Base-by-base conservation (phyloP, 2,113 vertebrate species). In the Pterocles burchelli region DNA sequence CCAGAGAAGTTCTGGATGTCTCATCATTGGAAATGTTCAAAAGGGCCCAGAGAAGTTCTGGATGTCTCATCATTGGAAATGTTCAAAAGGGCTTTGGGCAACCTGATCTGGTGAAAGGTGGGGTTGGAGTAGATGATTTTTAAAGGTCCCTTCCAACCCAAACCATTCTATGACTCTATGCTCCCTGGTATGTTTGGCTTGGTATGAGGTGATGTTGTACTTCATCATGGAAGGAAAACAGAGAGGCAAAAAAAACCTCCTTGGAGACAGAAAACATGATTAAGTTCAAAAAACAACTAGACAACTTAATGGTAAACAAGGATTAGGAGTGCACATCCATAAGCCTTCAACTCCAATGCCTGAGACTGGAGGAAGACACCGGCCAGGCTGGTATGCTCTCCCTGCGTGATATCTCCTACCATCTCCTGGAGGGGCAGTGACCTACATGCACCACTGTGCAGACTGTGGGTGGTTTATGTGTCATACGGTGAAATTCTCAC, bases 361-460 rank as follows among this genome's bases (percentile, higher is more conserved):
- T 34, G 4, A 1, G 9, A 22, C 20, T 51, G 7, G 21, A 72
- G 14, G 21, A 62, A 54, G 11, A 9, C 0, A 0, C 2, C 18
- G 19, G 11, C 7, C 26, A 67, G 21, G 22, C 13, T 55, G 14
- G 4, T 21, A 8, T 43, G 24, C 25, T 70, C 13, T 66, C 20
- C 12, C 26, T 61, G 5, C 11, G 8, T 28, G 48, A 36, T 26
- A 10, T 19, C 48, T 90, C 4, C 0, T 5, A 9, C 7, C 29
- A n/a, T 5, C 52, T 34, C 17, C 46, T 46, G 19, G 17, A 11
- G 58, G 19, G n/a, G 4, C 5, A 52, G 15, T 34, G 34, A 78
- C 29, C 6, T 16, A 13, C 6, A 20, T 7, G 16, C 8, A 29
- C 7, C 31, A 10, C 17, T 17, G 4, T 48, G 15, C 17, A 85